Conservation (phyloP, 2,888 invertebrate species). For the Andrena haemorrhoa region DNA sequence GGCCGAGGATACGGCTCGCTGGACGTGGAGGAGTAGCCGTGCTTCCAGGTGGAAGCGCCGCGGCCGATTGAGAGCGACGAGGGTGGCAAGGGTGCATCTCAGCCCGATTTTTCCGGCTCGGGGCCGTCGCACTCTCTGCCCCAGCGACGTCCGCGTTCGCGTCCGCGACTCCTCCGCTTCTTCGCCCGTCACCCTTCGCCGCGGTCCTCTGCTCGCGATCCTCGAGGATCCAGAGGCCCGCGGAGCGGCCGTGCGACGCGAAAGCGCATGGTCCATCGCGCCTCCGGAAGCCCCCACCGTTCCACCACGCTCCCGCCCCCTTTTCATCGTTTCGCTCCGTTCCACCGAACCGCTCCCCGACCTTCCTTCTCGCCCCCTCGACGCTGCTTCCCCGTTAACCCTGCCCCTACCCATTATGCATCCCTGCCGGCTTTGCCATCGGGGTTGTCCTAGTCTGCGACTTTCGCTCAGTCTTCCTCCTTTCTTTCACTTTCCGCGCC, state of each 20-base stretch:
- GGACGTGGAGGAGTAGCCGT: slow-evolving; percentile 67
- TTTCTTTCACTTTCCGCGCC: neutral
- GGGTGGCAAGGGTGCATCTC: slow-evolving; percentile 78
- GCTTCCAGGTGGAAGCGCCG: slow-evolving; percentile 79
- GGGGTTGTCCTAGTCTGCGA: slow-evolving; percentile 9
- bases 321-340: slow-evolving; percentile 9
- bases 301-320: slow-evolving; percentile 30
- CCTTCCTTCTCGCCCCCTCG: slow-evolving; percentile 2
- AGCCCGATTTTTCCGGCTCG: slow-evolving; percentile 79
- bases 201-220: slow-evolving; percentile 77
- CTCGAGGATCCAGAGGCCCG: slow-evolving; percentile 75
- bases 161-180: slow-evolving; percentile 74
- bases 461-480: neutral
- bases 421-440: slow-evolving; percentile 20
- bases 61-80: slow-evolving; percentile 79
- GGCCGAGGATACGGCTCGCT: slow-evolving; percentile 64
- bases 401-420: neutral
- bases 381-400: slow-evolving; percentile 17
- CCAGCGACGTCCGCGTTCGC: slow-evolving; percentile 73
- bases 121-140: slow-evolving; percentile 80
- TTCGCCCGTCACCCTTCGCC: slow-evolving; percentile 67
- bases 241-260: slow-evolving; percentile 36
- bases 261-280: slow-evolving; percentile 75
- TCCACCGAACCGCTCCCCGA: slow-evolving; percentile 8
- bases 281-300: slow-evolving; percentile 62